phyloP scores from a whole-genome alignment of 2,888 invertebrate species.

The Trichopria drosophilae region DNA sequence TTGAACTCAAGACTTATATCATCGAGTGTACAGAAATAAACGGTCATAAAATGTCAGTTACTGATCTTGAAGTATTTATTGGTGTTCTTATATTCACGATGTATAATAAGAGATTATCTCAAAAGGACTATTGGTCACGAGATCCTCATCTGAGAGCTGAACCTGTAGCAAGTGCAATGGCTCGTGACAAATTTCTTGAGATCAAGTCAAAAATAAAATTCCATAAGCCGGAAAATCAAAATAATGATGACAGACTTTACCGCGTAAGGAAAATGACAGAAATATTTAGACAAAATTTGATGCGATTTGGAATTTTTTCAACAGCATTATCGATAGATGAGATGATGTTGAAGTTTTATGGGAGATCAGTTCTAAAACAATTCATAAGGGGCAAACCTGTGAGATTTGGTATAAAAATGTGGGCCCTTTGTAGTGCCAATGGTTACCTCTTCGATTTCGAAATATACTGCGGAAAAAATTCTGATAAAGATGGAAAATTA shows the following conservation, averaged over 20 bases:
- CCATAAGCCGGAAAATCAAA: too few species aligned
- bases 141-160: too few species aligned
- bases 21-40: too few species aligned
- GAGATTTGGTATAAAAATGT: constrained; percentile 10
- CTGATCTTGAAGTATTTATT: too few species aligned
- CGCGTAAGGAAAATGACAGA: background rate
- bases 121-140: too few species aligned
- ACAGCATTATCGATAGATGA: constrained; percentile 6
- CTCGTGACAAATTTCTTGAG: too few species aligned
- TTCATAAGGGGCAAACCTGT: constrained; percentile 4
- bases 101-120: too few species aligned
- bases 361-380: constrained; percentile 9
- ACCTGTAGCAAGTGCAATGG: too few species aligned
- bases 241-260: constrained; percentile 12
- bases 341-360: constrained; percentile 12
- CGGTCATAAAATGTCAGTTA: too few species aligned
- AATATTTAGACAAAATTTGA: constrained; percentile 10
- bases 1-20: too few species aligned
- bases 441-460: constrained; percentile 12
- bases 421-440: constrained; percentile 2
- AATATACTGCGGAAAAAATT: constrained; percentile 21
- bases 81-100: too few species aligned
- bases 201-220: too few species aligned
- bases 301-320: constrained; percentile 8
- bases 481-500: background rate